phyloP scores from a whole-genome alignment of 2,888 invertebrate genomes.

The Erebia ligea region DNA sequence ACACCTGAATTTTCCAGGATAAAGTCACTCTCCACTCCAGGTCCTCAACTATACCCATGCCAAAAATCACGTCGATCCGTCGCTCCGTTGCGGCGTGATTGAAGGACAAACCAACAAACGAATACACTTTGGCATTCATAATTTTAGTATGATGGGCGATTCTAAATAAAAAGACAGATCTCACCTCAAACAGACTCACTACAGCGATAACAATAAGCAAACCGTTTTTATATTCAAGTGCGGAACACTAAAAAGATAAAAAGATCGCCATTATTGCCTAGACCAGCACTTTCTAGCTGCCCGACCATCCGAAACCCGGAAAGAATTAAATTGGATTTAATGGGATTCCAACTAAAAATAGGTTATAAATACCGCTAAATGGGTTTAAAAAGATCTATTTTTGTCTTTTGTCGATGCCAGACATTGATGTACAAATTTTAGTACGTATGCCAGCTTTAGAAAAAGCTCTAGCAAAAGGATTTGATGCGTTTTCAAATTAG shows the following conservation, averaged over 20 bases:
- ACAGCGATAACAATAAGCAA: too few species aligned
- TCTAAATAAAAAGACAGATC: too few species aligned
- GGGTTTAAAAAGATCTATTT: background rate
- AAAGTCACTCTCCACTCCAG: too few species aligned
- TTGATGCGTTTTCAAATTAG: background rate
- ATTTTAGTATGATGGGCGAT: too few species aligned
- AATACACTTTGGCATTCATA: too few species aligned
- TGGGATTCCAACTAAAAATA: slow-evolving; percentile 30
- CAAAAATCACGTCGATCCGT: too few species aligned
- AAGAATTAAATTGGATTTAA: slow-evolving; percentile 40
- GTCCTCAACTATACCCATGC: too few species aligned
- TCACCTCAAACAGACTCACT: too few species aligned
- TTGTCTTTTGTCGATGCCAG: background rate
- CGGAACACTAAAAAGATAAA: slow-evolving; percentile 34
- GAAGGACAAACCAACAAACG: too few species aligned
- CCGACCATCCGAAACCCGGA: slow-evolving; percentile 37
- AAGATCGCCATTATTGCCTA: slow-evolving; percentile 44
- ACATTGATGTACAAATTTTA: too few species aligned
- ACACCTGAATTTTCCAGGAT: too few species aligned
- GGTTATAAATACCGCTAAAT: slow-evolving; percentile 20
- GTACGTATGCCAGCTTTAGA: background rate
- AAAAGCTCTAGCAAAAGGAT: background rate
- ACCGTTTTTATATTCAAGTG: slow-evolving; percentile 8
- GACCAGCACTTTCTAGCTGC: slow-evolving; percentile 46
- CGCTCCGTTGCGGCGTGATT: too few species aligned